phyloP scores from a whole-genome alignment of 2,888 invertebrate species.

The Pterostichus niger region DNA sequence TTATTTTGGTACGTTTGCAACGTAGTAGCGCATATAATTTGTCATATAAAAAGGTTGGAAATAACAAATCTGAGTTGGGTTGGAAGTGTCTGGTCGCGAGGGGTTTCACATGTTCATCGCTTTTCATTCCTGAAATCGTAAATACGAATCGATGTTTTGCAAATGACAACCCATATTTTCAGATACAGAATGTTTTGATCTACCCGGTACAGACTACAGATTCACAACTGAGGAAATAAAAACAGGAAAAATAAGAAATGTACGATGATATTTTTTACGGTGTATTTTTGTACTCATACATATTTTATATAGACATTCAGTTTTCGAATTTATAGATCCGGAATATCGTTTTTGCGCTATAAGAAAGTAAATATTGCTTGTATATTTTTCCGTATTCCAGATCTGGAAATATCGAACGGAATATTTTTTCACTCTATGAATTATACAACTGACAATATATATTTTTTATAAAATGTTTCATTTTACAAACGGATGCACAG shows the following conservation, averaged over 20 bases:
- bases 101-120: neutral
- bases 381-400: too few relatives aligned
- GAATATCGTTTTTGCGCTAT: slow-evolving; percentile 12
- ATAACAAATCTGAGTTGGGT: too few relatives aligned
- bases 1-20: too few relatives aligned
- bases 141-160: slow-evolving; percentile 22
- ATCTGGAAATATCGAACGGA: too few relatives aligned
- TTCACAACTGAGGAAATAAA: slow-evolving; percentile 16
- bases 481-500: too few relatives aligned
- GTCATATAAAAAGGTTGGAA: too few relatives aligned
- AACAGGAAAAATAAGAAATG: slow-evolving; percentile 23
- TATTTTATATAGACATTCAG: slow-evolving; percentile 25
- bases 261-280: slow-evolving; percentile 26
- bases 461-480: too few relatives aligned
- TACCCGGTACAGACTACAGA: neutral
- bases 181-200: neutral
- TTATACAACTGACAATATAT: too few relatives aligned
- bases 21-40: too few relatives aligned
- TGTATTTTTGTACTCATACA: slow-evolving; percentile 25
- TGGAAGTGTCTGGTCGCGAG: too few relatives aligned
- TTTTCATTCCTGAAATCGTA: slow-evolving; percentile 4
- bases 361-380: slow-evolving; percentile 10
- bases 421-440: too few relatives aligned
- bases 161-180: slow-evolving; percentile 11
- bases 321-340: slow-evolving; percentile 25